Conservation (phyloP, 1,140 invertebrate species). For the Gerris buenoi region DNA sequence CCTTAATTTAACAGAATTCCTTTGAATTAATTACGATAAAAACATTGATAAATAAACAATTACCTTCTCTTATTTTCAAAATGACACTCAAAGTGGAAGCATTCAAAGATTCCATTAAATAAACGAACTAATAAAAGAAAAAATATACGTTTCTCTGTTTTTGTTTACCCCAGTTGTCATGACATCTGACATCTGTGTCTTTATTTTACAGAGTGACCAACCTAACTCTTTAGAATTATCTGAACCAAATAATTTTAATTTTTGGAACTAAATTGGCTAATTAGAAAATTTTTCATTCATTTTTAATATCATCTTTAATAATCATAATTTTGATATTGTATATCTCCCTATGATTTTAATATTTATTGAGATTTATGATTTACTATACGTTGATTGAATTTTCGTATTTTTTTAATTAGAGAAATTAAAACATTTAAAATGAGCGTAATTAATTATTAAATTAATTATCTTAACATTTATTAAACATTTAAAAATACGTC, state of each 20-base stretch:
- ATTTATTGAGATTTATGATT: conserved; percentile 4
- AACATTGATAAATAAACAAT: not conserved
- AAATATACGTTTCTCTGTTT: conserved; percentile 4
- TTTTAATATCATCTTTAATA: not conserved
- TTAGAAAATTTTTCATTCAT: not conserved
- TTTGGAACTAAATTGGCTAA: not conserved
- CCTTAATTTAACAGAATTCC: too few relatives aligned
- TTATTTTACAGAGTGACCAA: not conserved
- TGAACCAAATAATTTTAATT: not conserved
- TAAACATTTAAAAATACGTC: too few relatives aligned
- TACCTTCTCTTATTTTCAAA: conserved; percentile 16
- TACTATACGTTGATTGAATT: too few relatives aligned
- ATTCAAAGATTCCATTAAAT: conserved; percentile 11
- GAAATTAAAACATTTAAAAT: too few relatives aligned
- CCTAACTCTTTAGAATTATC: not conserved
- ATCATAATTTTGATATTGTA: not conserved
- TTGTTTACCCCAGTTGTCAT: conserved; percentile 12
- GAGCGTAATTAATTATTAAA: too few relatives aligned
- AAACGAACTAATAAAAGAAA: not conserved
- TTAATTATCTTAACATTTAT: too few relatives aligned
- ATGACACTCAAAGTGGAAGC: conserved; percentile 7
- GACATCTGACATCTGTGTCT: conserved; percentile 13
- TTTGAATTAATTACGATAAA: too few relatives aligned
- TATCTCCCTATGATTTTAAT: not conserved
- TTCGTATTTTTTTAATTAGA: too few relatives aligned